Conservation (phyloP, 2,113 vertebrate species). For the Datnioides undecimradiatus region DNA sequence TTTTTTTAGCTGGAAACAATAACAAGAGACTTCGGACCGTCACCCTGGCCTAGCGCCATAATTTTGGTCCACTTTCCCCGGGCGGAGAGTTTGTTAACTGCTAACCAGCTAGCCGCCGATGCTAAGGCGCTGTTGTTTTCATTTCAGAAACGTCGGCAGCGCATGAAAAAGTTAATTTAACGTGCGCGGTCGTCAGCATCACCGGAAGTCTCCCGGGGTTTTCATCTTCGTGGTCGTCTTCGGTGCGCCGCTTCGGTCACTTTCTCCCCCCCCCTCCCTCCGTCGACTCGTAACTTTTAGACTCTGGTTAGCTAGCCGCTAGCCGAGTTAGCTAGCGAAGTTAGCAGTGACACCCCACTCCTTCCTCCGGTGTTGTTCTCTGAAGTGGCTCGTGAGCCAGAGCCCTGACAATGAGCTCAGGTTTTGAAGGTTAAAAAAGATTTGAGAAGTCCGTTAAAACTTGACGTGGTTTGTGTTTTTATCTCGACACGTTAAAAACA, state of each 20-base stretch:
- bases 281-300: slow-evolving; percentile 66
- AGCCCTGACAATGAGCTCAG: neutral
- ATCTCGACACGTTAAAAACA: slow-evolving; percentile 15
- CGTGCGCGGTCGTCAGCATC: slow-evolving; percentile 38
- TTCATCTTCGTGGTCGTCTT: slow-evolving; percentile 77
- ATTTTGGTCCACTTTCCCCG: slow-evolving; percentile 75
- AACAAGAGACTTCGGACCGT: slow-evolving; percentile 36
- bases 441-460: neutral
- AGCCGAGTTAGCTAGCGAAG: slow-evolving; percentile 60
- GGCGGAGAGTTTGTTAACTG: slow-evolving; percentile 66
- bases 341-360: slow-evolving; percentile 68
- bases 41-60: slow-evolving; percentile 74
- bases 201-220: slow-evolving; percentile 83
- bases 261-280: slow-evolving; percentile 61
- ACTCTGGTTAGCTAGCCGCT: slow-evolving; percentile 54
- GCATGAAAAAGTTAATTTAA: neutral
- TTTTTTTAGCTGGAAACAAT: slow-evolving; percentile 6
- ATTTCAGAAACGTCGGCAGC: neutral
- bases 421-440: neutral
- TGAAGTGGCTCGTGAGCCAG: slow-evolving; percentile 25
- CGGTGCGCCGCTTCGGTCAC: slow-evolving; percentile 27
- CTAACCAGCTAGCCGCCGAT: slow-evolving; percentile 63
- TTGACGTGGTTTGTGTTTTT: neutral
- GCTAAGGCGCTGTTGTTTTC: slow-evolving; percentile 67
- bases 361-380: slow-evolving; percentile 72